Conservation (phyloP, 2,888 invertebrate genomes). For the Chloroclysta siterata region DNA sequence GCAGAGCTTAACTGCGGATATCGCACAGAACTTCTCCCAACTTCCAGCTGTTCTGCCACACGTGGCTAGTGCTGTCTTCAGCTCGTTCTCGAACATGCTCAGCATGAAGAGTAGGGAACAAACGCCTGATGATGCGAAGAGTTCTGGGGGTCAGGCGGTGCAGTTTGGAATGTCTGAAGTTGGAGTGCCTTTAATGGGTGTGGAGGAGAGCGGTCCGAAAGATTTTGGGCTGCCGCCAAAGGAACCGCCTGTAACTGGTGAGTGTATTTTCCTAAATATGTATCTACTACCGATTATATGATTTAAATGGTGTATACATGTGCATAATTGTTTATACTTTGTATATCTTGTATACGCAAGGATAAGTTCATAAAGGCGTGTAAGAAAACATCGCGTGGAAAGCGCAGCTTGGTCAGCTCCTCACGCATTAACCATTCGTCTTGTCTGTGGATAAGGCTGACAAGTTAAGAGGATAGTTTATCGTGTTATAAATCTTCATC, state of each 20-base stretch:
- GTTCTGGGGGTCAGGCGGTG: constrained; percentile 47
- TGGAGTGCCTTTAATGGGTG: constrained; percentile 53
- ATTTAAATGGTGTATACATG: too few relatives aligned
- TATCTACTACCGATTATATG: background rate
- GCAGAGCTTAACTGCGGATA: constrained; percentile 76
- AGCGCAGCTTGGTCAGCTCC: too few relatives aligned
- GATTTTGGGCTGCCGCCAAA: constrained; percentile 69
- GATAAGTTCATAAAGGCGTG: too few relatives aligned
- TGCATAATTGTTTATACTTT: too few relatives aligned
- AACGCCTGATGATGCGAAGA: constrained; percentile 59
- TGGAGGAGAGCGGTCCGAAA: constrained; percentile 51
- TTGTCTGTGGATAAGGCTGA: too few relatives aligned
- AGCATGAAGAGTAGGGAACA: constrained; percentile 70
- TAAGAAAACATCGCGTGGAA: too few relatives aligned
- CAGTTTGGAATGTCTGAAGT: constrained; percentile 42
- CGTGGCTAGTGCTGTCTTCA: constrained; percentile 87
- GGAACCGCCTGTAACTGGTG: constrained; percentile 66
- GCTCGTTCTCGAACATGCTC: constrained; percentile 85
- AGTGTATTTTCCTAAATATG: constrained; percentile 43
- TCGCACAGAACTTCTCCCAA: constrained; percentile 84
- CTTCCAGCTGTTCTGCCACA: constrained; percentile 85
- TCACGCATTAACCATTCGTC: too few relatives aligned
- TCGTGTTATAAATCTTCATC: too few relatives aligned
- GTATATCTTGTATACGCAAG: too few relatives aligned
- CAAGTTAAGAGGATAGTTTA: too few relatives aligned